Conservation (phyloP, 2,797 vertebrate species). For the Natrix natrix region DNA sequence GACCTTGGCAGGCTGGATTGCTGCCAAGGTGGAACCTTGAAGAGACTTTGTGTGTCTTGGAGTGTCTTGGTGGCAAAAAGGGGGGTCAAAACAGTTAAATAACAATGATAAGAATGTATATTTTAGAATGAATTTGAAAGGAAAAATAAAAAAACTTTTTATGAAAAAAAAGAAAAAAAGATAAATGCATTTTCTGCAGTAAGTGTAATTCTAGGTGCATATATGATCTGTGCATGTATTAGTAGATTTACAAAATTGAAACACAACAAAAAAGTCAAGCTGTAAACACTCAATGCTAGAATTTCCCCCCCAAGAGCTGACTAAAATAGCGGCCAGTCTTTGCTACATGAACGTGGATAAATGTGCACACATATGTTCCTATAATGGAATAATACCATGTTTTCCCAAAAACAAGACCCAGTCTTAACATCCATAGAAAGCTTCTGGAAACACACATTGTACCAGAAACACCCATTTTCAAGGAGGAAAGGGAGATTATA, state of each 20-base stretch:
- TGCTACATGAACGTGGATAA: background rate
- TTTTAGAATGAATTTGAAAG: no score
- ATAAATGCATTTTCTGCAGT: background rate
- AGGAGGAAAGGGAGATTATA: background rate
- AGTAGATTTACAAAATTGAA: background rate
- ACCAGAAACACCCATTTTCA: background rate
- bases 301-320: background rate
- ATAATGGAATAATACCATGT: no score
- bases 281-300: constrained; percentile 1
- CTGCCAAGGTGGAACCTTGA: no score
- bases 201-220: background rate
- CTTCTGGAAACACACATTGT: background rate
- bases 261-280: background rate
- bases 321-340: background rate
- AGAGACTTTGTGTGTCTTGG: no score
- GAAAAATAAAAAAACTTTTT: no score
- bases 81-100: no score
- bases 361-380: no score
- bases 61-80: no score
- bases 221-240: background rate
- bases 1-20: no score
- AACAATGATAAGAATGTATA: no score
- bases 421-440: background rate
- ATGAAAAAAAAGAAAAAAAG: background rate
- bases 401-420: no score